phyloP scores from a whole-genome alignment of 2,113 vertebrate genomes.

The Propithecus coquereli region DNA sequence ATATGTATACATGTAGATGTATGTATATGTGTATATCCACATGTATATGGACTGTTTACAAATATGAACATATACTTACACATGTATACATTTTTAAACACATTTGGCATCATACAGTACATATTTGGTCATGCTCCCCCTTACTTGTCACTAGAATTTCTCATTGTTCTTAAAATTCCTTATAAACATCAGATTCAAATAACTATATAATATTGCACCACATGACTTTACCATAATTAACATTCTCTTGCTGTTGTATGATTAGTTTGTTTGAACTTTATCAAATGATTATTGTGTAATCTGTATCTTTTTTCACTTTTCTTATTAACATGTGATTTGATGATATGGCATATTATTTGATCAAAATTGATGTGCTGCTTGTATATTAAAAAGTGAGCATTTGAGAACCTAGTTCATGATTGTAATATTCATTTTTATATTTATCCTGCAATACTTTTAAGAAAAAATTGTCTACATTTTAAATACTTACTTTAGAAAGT shows the following conservation, averaged over 20 bases:
- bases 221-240: not conserved
- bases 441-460: not conserved
- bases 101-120: not conserved
- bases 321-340: not conserved
- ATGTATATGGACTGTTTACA: not conserved
- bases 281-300: not conserved
- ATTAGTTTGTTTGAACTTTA: not conserved
- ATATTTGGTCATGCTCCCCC: not conserved
- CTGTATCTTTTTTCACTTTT: not conserved
- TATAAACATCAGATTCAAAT: not conserved
- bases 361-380: not conserved
- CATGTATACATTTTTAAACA: not conserved
- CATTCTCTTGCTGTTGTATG: not conserved
- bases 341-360: not conserved
- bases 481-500: not conserved
- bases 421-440: not conserved
- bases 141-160: not conserved
- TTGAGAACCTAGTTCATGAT: not conserved
- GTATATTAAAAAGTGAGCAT: not conserved
- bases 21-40: fast-evolving
- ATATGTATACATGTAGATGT: fast-evolving
- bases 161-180: not conserved
- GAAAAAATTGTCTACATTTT: not conserved
- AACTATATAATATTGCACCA: not conserved
- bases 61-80: not conserved